These are phyloP conservation scores for Nebria brevicollis DNA, from an alignment of 2,888 invertebrate genomes.

Conservation along the genomic window DNA sequence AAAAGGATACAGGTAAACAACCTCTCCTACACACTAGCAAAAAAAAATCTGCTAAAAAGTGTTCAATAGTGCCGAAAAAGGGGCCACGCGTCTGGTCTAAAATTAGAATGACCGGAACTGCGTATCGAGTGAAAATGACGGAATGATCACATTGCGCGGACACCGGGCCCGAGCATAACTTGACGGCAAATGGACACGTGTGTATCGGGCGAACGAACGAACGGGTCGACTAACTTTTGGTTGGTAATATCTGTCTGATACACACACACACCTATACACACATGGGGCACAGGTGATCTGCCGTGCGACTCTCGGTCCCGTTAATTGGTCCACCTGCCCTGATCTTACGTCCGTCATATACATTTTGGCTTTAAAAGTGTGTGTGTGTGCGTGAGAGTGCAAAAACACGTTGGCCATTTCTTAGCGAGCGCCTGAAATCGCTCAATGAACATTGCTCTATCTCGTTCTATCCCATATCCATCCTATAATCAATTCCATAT, in stretches of 20 bases:
- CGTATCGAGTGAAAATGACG: not conserved
- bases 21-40: not conserved
- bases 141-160: not conserved
- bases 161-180: not conserved
- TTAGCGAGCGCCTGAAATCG: slow-evolving; percentile 1
- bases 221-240: not conserved
- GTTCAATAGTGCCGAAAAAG: not conserved
- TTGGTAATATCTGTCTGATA: not conserved
- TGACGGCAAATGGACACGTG: not conserved
- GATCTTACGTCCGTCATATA: not conserved
- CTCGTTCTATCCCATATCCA: not conserved
- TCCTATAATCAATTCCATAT: not conserved
- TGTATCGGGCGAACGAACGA: not conserved
- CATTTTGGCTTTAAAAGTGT: not conserved
- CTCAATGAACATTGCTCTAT: slow-evolving; percentile 13
- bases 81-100: not conserved
- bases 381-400: not conserved
- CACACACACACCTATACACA: not conserved
- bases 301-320: slow-evolving; percentile 36
- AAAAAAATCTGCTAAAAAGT: not conserved
- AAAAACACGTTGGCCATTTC: slow-evolving; percentile 15
- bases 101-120: not conserved
- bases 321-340: slow-evolving; percentile 44
- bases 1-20: not conserved
- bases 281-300: slow-evolving; percentile 31